Percentiles rank a stretch among this genome's conserved stretches.
These are phyloP conservation scores for Rhynchonycteris naso DNA, from an alignment of 2,797 vertebrate genomes.

Conservation along the genomic window DNA sequence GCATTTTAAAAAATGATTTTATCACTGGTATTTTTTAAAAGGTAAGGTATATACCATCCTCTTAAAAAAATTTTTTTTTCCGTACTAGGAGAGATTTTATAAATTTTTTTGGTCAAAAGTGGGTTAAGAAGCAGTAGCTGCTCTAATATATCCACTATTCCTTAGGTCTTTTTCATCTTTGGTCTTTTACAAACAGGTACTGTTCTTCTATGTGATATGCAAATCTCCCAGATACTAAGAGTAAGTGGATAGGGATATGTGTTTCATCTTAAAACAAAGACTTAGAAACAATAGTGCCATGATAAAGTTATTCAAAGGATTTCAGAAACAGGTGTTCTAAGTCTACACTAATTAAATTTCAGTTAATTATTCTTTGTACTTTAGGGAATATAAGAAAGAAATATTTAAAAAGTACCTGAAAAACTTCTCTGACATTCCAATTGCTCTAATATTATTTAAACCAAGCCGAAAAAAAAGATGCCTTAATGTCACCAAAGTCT, in stretches of 20 bases:
- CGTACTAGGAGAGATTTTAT: conserved; percentile 20
- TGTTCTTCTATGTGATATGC: conserved; percentile 84
- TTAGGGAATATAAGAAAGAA: conserved; percentile 84
- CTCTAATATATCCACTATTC: conserved; percentile 68
- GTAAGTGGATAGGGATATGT: conserved; percentile 83
- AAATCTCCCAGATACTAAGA: conserved; percentile 83
- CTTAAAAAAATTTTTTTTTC: not conserved
- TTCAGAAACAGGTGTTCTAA: conserved; percentile 89
- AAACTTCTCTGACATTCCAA: conserved; percentile 83
- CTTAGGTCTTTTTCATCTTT: conserved; percentile 84
- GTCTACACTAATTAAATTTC: conserved; percentile 88
- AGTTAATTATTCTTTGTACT: conserved; percentile 88
- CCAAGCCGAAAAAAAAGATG: not conserved
- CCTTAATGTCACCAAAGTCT: conserved; percentile 67
- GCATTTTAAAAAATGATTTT: conserved; percentile 9
- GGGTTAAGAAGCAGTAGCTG: conserved; percentile 78
- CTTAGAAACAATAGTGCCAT: conserved; percentile 78
- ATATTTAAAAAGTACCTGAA: conserved; percentile 72
- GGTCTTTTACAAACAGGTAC: conserved; percentile 82
- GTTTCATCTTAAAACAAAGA: conserved; percentile 89
- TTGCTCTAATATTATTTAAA: conserved; percentile 84
- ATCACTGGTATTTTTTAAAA: not conserved
- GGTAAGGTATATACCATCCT: not conserved
- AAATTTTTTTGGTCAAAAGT: conserved; percentile 71
- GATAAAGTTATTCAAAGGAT: conserved; percentile 87